Percentiles rank a stretch among this genome's conserved stretches.
Conservation (phyloP, 2,888 invertebrate genomes). For the Digitonthophagus gazella region DNA sequence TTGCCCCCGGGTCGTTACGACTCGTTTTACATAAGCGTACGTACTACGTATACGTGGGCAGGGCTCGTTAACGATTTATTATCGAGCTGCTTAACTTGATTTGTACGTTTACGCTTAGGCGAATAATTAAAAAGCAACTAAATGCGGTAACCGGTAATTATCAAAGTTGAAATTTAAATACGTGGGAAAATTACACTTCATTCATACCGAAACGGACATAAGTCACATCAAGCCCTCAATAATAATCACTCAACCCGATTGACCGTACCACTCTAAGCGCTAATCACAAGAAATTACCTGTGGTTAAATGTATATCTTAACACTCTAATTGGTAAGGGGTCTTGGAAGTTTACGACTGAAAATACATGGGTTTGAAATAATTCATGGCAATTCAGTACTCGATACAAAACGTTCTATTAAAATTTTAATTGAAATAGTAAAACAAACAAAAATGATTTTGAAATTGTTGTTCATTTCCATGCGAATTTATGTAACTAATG, state of each 20-base stretch:
- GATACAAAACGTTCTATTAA: no score
- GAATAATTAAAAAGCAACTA: background rate
- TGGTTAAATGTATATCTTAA: background rate
- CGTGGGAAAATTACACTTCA: background rate
- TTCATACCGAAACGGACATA: background rate
- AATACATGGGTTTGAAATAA: background rate
- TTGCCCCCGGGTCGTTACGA: slow-evolving; percentile 18
- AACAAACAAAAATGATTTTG: no score
- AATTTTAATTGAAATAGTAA: no score
- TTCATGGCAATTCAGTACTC: background rate
- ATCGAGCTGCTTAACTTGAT: background rate
- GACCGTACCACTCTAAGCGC: background rate
- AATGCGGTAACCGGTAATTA: background rate
- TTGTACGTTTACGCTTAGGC: background rate
- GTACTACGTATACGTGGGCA: slow-evolving; percentile 3
- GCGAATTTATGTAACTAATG: no score
- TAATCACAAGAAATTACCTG: background rate
- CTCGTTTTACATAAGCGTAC: slow-evolving; percentile 9
- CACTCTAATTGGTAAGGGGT: background rate
- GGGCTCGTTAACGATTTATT: slow-evolving; percentile 5
- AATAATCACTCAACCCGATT: background rate
- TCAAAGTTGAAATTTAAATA: background rate
- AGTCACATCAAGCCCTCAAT: background rate
- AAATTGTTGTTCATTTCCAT: no score
- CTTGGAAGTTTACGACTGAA: background rate